Evolutionary conservation across 2,113 vertebrate genomes (phyloP).

Genomic region (Hippocampus mohnikei): DNA sequence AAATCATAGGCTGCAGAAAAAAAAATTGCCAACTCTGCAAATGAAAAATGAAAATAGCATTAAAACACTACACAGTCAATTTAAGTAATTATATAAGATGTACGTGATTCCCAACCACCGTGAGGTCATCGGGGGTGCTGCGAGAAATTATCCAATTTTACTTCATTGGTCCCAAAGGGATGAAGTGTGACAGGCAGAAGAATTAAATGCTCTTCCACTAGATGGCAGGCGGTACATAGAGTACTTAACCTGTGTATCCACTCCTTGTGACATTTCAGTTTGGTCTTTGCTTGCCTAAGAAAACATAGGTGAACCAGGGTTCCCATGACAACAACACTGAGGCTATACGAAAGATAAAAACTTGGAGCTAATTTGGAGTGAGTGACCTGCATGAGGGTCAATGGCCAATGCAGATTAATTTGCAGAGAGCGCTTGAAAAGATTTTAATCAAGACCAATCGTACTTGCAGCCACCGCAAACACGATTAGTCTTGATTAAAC

Average conservation of each 20-base stretch:
- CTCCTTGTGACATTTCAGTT: background rate
- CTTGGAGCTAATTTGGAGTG: background rate
- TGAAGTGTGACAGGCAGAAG: no score
- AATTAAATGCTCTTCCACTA: background rate
- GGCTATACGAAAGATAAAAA: background rate
- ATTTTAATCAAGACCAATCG: background rate
- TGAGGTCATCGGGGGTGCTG: background rate
- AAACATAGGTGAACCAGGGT: background rate
- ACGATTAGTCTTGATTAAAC: background rate
- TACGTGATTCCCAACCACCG: no score
- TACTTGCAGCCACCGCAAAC: background rate
- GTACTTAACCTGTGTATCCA: background rate
- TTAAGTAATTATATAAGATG: background rate
- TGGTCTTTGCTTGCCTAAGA: background rate
- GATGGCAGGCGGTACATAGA: background rate
- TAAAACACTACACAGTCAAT: background rate
- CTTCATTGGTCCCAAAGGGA: background rate
- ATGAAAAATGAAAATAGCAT: no score
- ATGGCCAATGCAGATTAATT: background rate
- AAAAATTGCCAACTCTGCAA: no score
- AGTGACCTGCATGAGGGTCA: background rate
- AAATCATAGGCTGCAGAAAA: no score
- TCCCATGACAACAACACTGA: background rate
- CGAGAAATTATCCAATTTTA: background rate
- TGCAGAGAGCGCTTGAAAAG: background rate